Evolutionary conservation across 2,797 vertebrate genomes (phyloP).

Genomic region (Pampus argenteus): DNA sequence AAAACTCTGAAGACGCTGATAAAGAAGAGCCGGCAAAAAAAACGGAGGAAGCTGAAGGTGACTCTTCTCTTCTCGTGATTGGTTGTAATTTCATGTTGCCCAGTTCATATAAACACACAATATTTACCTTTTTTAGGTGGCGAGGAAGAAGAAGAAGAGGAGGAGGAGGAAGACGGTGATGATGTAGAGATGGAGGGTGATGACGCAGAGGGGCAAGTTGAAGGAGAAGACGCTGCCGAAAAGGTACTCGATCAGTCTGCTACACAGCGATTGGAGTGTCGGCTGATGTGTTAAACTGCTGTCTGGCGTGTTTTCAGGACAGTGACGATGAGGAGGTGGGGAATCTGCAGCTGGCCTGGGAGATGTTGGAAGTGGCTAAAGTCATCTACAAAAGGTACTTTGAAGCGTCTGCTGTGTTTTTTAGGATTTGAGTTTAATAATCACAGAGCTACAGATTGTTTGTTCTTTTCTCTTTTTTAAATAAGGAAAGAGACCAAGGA

Average conservation of each 20-base stretch:
- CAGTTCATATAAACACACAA: not conserved
- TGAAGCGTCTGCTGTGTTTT: fast-evolving
- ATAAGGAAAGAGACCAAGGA: slow-evolving; percentile 91
- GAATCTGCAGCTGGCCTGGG: slow-evolving; percentile 97
- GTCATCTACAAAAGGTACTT: slow-evolving; percentile 94
- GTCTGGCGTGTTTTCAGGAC: slow-evolving; percentile 77
- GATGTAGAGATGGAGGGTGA: slow-evolving; percentile 66
- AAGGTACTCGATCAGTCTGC: slow-evolving; percentile 83
- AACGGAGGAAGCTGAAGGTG: slow-evolving; percentile 60
- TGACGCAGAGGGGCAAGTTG: slow-evolving; percentile 75
- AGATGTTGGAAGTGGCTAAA: slow-evolving; percentile 97
- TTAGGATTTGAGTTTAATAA: not conserved
- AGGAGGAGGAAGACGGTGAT: not conserved
- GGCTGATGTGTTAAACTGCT: not conserved
- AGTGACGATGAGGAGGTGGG: slow-evolving; percentile 92
- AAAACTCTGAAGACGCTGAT: slow-evolving; percentile 34
- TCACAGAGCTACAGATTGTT: not conserved
- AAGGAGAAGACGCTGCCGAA: slow-evolving; percentile 84
- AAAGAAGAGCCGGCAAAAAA: slow-evolving; percentile 26
- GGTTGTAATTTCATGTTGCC: not conserved
- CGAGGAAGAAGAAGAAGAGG: slow-evolving; percentile 65
- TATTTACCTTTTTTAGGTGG: slow-evolving; percentile 46
- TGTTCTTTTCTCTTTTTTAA: not conserved
- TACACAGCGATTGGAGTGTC: not conserved
- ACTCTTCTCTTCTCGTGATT: not conserved